Conservation (phyloP, 2,888 invertebrate genomes). For the Drosophila mettleri region DNA sequence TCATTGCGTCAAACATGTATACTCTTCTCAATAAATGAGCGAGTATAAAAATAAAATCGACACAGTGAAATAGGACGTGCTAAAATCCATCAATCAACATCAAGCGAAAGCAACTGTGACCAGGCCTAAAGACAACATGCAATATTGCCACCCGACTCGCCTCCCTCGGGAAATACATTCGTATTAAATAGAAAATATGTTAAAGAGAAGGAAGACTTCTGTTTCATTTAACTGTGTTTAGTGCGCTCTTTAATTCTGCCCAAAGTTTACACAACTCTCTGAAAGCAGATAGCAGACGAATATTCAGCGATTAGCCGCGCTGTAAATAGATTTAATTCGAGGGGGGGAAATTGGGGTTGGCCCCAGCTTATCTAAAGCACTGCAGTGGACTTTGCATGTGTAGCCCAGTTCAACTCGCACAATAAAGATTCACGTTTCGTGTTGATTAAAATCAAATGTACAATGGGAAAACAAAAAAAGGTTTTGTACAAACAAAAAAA, state of each 20-base stretch:
- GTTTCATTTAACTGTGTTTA: background rate
- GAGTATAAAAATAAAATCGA: background rate
- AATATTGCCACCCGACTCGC: background rate
- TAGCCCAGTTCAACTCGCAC: background rate
- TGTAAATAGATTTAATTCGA: constrained; percentile 16
- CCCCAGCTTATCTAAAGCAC: constrained; percentile 29
- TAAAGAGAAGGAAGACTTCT: background rate
- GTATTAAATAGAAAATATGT: background rate
- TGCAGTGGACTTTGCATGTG: constrained; percentile 28
- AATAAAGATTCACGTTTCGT: constrained; percentile 28
- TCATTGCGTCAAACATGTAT: background rate
- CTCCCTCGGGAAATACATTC: background rate
- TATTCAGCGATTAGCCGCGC: constrained; percentile 14
- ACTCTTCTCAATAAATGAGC: background rate
- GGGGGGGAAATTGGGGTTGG: background rate
- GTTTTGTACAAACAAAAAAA: constrained; percentile 8
- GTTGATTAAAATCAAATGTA: constrained; percentile 28
- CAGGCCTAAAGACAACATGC: constrained; percentile 19
- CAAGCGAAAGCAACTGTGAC: constrained; percentile 47
- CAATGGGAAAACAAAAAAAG: background rate
- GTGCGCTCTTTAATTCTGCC: background rate
- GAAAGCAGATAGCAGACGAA: background rate
- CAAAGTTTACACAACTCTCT: background rate
- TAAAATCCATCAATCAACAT: constrained; percentile 51
- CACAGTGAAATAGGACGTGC: constrained; percentile 3